Evolutionary conservation across 2,888 invertebrate species (phyloP).

Genomic region (Cryptocephalus primarius): DNA sequence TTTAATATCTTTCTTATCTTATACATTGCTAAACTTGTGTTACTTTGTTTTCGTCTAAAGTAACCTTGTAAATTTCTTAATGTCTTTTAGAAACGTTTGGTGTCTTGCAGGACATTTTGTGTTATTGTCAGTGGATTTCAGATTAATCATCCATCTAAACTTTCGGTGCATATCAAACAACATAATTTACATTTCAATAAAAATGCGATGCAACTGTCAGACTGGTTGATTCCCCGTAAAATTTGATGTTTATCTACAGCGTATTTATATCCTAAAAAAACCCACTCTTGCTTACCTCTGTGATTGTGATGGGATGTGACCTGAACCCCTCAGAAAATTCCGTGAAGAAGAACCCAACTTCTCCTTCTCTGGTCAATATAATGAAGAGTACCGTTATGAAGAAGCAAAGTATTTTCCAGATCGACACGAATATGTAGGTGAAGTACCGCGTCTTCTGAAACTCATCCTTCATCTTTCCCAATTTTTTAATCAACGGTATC

Average conservation of each 20-base stretch:
- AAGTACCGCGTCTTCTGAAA: conserved; percentile 75
- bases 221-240: background rate
- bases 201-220: background rate
- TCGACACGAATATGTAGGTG: conserved; percentile 77
- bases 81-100: too few relatives aligned
- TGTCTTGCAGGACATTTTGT: too few relatives aligned
- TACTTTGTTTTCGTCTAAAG: too few relatives aligned
- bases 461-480: conserved; percentile 70
- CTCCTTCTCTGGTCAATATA: conserved; percentile 64
- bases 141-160: too few relatives aligned
- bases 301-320: conserved; percentile 66
- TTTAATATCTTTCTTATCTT: too few relatives aligned
- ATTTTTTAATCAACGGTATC: conserved; percentile 60
- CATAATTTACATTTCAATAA: background rate
- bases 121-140: too few relatives aligned
- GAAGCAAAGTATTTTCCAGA: conserved; percentile 84
- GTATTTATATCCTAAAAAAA: background rate
- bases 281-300: conserved; percentile 43
- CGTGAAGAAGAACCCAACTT: conserved; percentile 65
- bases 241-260: background rate
- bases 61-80: too few relatives aligned
- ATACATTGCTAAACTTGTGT: too few relatives aligned
- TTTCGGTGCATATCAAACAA: background rate
- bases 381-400: conserved; percentile 63
- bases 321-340: conserved; percentile 66